Evolutionary conservation across 2,797 vertebrate genomes (phyloP), one percentile per base, ranked within the genome.

Genomic region (Girardinus metallicus): DNA sequence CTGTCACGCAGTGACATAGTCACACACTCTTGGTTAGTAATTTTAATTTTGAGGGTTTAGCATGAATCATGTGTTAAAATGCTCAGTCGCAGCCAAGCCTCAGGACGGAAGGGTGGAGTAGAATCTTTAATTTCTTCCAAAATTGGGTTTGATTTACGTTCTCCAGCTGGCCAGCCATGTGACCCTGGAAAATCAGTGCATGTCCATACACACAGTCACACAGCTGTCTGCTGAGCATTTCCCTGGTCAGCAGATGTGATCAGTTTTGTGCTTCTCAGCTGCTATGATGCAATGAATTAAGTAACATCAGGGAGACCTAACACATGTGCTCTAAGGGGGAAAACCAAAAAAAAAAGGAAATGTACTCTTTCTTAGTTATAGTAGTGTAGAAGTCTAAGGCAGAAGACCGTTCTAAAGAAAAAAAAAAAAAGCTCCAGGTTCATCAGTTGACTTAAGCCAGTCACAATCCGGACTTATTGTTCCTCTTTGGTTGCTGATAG

Each of bases 91-190:
- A 82, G 81, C 78, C 74, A 85, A 83, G 85, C 78, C 92, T 90
- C 84, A 75, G 66, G 89, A 90, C 84, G 83, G 57, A 78, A 6
- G 85, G 88, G 88, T 86, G 90, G 86, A 88, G 85, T 60, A 80
- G 80, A 75, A 87, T 79, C 75, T 88, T 88, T 87, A 71, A 87
- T 88, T 87, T 88, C 78, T 79, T 81, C 78, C 82, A 94, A 93
- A 95, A 94, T 93, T 95, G 94, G 90, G 75, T 81, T 81, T 85
- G 79, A 94, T 93, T 92, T 86, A 80, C 39, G 76, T 77, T 77
- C 85, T 85, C 76, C 79, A 84, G 85, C 81, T 83, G 79, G 88
- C 85, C 89, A 84, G 84, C 75, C 73, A 82, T 84, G 76, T 84
- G 76, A 81, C 49, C 80, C 44, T 79, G 31, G 47, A 29, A 13